phyloP scores from a whole-genome alignment of 2,797 vertebrate species.

The Pogonophryne albipinna region DNA sequence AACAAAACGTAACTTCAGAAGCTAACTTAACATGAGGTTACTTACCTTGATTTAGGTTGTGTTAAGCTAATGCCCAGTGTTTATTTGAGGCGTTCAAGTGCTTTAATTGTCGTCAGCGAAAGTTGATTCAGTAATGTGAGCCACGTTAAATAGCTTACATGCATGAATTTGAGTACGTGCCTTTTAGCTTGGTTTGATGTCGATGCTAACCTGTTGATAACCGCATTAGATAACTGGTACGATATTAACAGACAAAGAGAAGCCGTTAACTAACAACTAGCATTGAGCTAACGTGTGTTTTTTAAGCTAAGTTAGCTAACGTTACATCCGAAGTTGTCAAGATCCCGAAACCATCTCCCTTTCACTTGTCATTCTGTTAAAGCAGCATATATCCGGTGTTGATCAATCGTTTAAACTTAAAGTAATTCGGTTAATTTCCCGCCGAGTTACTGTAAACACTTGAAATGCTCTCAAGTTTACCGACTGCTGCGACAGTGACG shows the following conservation, averaged over 20 bases:
- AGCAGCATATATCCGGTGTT: background rate
- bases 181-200: background rate
- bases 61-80: slow-evolving; percentile 23
- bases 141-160: background rate
- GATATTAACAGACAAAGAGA: background rate
- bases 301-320: slow-evolving; percentile 12
- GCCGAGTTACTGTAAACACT: background rate
- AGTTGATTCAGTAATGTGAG: background rate
- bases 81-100: slow-evolving; percentile 1
- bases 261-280: background rate
- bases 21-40: background rate
- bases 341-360: background rate
- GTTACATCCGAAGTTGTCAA: slow-evolving; percentile 17
- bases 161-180: background rate
- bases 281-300: slow-evolving; percentile 5
- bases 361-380: slow-evolving; percentile 51
- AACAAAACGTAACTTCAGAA: background rate
- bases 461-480: background rate
- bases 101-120: slow-evolving; percentile 2
- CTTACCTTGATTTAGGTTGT: slow-evolving; percentile 49
- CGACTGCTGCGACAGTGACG: background rate
- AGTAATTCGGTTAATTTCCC: background rate
- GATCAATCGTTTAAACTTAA: background rate
- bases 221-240: no score
- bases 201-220: slow-evolving; percentile 3